Base-by-base conservation (phyloP, 2,888 invertebrate genomes). In the Molorchus minor region DNA sequence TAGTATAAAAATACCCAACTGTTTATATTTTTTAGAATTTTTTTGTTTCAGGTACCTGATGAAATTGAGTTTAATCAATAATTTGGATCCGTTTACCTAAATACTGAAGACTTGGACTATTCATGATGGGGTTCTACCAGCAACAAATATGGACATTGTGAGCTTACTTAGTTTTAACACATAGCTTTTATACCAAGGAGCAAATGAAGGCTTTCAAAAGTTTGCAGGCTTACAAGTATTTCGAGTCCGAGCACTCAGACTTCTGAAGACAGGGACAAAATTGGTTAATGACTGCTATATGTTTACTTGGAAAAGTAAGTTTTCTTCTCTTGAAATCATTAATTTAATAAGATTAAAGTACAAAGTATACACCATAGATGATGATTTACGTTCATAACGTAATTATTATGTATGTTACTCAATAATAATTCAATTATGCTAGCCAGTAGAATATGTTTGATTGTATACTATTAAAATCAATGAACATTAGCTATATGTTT, bases 291-390 rank as follows among this genome's bases (percentile, higher is more conserved):
- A 56, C 30, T 17, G 29, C 15, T 33, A 19, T 19, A 5, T 56
- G n/a, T 15, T 33, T 56, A 33, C 30, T 56, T 56, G 56, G 56
- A 46, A 20, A 56, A 30, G 56, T 56, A 46, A 17, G 12, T 16
- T 49, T 49, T 16, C n/a, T 38, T n/a, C n/a, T n/a, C n/a, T n/a
- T n/a, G n/a, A n/a, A n/a, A n/a, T n/a, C n/a, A n/a, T n/a, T n/a
- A n/a, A n/a, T n/a, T n/a, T n/a, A n/a, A n/a, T n/a, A n/a, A n/a
- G n/a, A n/a, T n/a, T n/a, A n/a, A n/a, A n/a, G n/a, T n/a, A n/a
- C n/a, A n/a, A n/a, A n/a, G n/a, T n/a, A n/a, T n/a, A n/a, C n/a
- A n/a, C n/a, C n/a, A n/a, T n/a, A n/a, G n/a, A n/a, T n/a, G n/a
- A n/a, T n/a, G n/a, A n/a, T n/a, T n/a, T n/a, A n/a, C n/a, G n/a